phyloP scores from a whole-genome alignment of 2,113 vertebrate species.

The Electrona antarctica region DNA sequence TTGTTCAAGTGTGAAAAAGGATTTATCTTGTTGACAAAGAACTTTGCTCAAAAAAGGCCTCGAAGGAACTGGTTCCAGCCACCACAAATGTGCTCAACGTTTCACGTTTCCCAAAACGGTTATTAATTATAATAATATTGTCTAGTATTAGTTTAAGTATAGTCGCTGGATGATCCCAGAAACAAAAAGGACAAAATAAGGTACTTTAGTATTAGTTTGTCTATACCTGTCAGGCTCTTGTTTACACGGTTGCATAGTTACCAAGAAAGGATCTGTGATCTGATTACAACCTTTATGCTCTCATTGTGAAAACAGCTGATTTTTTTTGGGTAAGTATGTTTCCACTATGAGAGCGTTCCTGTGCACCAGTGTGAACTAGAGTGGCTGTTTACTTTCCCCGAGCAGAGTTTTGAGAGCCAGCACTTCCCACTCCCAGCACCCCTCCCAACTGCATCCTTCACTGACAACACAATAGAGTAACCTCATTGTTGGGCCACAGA shows the following conservation, averaged over 20 bases:
- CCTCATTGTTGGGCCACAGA: slow-evolving; percentile 24
- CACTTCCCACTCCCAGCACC: slow-evolving; percentile 42
- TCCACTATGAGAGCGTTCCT: slow-evolving; percentile 2
- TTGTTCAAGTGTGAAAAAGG: not conserved
- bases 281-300: slow-evolving; percentile 18
- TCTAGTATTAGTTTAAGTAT: slow-evolving; percentile 19
- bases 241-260: slow-evolving; percentile 44
- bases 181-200: slow-evolving; percentile 33
- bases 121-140: not conserved
- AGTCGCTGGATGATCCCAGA: slow-evolving; percentile 22
- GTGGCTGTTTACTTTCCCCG: slow-evolving; percentile 56
- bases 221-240: slow-evolving; percentile 49
- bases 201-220: not conserved
- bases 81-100: no score
- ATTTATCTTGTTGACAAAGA: not conserved
- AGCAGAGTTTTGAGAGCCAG: slow-evolving; percentile 29
- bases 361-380: slow-evolving; percentile 26
- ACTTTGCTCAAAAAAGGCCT: not conserved
- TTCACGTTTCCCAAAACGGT: no score
- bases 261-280: slow-evolving; percentile 11
- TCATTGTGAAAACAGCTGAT: slow-evolving; percentile 41
- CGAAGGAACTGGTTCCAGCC: not conserved
- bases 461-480: slow-evolving; percentile 34
- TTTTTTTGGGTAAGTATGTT: slow-evolving; percentile 32
- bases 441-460: slow-evolving; percentile 49